These are phyloP conservation scores for Xestia c-nigrum DNA, from an alignment of 2,888 invertebrate species.

Conservation along the genomic window DNA sequence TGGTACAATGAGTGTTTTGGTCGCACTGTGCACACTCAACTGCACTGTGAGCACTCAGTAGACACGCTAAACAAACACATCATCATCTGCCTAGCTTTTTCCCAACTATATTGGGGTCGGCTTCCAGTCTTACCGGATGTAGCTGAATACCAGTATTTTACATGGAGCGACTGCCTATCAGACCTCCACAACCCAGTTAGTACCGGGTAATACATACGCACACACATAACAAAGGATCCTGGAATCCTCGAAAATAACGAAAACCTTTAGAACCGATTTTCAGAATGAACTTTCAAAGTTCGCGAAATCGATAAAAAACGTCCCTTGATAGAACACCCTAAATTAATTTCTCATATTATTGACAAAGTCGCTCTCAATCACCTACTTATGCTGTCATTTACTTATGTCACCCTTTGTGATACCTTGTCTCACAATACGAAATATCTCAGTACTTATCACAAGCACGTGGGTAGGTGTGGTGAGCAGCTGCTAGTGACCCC, in stretches of 20 bases:
- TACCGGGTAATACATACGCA: no score
- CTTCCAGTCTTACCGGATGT: no score
- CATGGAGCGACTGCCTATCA: no score
- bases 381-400: neutral
- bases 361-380: neutral
- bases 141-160: no score
- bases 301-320: neutral
- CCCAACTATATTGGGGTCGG: no score
- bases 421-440: neutral
- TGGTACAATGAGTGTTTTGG: neutral
- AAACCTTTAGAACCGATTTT: neutral
- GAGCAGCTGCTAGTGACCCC: neutral
- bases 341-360: neutral
- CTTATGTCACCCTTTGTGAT: neutral
- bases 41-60: neutral
- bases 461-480: neutral
- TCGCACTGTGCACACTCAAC: neutral
- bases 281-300: neutral
- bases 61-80: no score
- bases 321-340: no score
- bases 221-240: neutral
- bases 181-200: no score
- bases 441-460: neutral
- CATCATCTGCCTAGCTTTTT: no score
- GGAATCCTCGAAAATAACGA: neutral